phyloP scores from a whole-genome alignment of 2,888 invertebrate genomes.

The Nomada flava region DNA sequence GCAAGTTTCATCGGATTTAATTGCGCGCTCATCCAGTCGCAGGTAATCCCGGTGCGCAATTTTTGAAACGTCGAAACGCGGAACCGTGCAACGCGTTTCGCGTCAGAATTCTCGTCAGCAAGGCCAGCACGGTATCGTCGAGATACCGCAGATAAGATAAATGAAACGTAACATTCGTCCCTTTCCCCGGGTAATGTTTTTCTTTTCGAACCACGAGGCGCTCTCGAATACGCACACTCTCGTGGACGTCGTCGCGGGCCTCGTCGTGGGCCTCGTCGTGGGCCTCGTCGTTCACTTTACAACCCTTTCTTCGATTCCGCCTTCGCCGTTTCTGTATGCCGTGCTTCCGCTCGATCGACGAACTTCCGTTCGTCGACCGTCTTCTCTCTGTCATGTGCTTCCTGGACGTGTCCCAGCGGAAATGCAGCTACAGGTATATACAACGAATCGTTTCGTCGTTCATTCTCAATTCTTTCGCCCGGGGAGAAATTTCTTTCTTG shows the following conservation, averaged over 20 bases:
- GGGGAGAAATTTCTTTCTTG: too few species aligned
- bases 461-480: too few species aligned
- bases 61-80: neutral
- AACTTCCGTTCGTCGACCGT: slow-evolving; percentile 40
- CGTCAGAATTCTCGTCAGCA: neutral
- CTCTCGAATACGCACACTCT: slow-evolving; percentile 36
- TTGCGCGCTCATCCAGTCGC: too few species aligned
- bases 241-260: slow-evolving; percentile 21
- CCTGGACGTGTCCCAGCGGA: slow-evolving; percentile 48
- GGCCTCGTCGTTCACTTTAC: slow-evolving; percentile 2
- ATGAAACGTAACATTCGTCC: slow-evolving; percentile 61
- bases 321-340: neutral
- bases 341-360: slow-evolving; percentile 39
- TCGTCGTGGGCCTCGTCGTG: slow-evolving; percentile 6
- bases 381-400: slow-evolving; percentile 58
- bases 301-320: neutral
- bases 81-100: slow-evolving; percentile 14
- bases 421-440: slow-evolving; percentile 62
- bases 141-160: slow-evolving; percentile 73
- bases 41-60: neutral
- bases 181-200: neutral
- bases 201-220: neutral
- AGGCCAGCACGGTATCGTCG: slow-evolving; percentile 40
- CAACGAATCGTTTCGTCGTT: neutral
- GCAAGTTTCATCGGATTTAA: neutral